Conservation (phyloP, 2,888 invertebrate genomes). For the Dyspetes luteomarginatus region DNA sequence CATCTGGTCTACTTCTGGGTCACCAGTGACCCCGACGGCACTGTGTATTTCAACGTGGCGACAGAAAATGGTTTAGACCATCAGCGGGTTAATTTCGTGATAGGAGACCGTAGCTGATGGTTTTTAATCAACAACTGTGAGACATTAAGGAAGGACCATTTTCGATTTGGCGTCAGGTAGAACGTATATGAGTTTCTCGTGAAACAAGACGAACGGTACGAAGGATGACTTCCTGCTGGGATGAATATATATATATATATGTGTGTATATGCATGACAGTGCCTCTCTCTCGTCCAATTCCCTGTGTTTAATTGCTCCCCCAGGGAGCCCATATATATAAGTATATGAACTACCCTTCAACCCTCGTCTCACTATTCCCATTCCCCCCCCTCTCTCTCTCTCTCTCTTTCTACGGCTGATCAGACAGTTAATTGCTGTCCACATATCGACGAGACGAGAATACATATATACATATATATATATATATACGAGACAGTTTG, state of each 20-base stretch:
- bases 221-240: slow-evolving; percentile 68
- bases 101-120: slow-evolving; percentile 8
- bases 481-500: not conserved
- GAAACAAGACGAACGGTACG: slow-evolving; percentile 50
- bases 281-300: slow-evolving; percentile 58
- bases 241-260: too few species aligned
- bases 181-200: slow-evolving; percentile 21
- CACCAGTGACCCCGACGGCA: too few species aligned
- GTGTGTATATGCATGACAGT: slow-evolving; percentile 29
- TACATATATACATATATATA: too few species aligned
- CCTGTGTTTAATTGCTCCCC: slow-evolving; percentile 64
- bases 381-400: slow-evolving; percentile 33
- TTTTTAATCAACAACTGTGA: slow-evolving; percentile 61
- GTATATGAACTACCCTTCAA: slow-evolving; percentile 16
- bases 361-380: slow-evolving; percentile 25
- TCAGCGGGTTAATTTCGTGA: not conserved
- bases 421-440: slow-evolving; percentile 62
- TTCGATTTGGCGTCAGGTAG: slow-evolving; percentile 64
- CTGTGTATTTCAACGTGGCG: too few species aligned
- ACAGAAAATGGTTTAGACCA: too few species aligned
- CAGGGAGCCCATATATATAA: slow-evolving; percentile 29
- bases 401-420: slow-evolving; percentile 46
- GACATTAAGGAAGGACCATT: slow-evolving; percentile 59
- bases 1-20: too few species aligned
- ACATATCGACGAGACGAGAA: slow-evolving; percentile 33